Percentiles rank a stretch among this genome's conserved stretches.
Conservation (phyloP, 2,888 invertebrate species). For the Eustalomyia histrio region DNA sequence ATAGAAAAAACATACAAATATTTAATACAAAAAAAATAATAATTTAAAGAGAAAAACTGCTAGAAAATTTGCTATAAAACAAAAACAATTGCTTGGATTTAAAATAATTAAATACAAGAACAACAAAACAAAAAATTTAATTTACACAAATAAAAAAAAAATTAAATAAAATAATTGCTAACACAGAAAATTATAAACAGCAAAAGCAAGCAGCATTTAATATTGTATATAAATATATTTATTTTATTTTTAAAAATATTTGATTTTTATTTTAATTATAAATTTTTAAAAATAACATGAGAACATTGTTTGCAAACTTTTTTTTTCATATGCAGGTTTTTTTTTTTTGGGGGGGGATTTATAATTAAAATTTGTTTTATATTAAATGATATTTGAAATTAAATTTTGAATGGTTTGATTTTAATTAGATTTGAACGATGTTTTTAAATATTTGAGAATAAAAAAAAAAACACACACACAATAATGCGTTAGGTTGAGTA, state of each 20-base stretch:
- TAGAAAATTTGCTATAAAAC: constrained; percentile 2
- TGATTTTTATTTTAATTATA: neutral
- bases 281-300: constrained; percentile 4
- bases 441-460: too few species aligned
- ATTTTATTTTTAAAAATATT: neutral
- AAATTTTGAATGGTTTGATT: too few species aligned
- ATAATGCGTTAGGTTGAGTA: too few species aligned
- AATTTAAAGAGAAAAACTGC: neutral
- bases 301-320: neutral
- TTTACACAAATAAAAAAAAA: too few species aligned
- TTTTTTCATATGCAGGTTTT: neutral
- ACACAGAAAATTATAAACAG: constrained; percentile 4
- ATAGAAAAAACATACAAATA: neutral
- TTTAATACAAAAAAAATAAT: neutral
- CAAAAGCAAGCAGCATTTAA: constrained; percentile 4
- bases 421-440: too few species aligned
- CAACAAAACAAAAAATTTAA: neutral
- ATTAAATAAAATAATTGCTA: constrained; percentile 5
- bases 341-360: neutral
- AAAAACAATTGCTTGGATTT: neutral
- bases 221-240: neutral
- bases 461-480: too few species aligned
- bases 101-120: neutral
- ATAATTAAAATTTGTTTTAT: neutral
- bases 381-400: neutral